phyloP scores from a whole-genome alignment of 2,113 vertebrate species.

The Oncorhynchus gorbuscha region DNA sequence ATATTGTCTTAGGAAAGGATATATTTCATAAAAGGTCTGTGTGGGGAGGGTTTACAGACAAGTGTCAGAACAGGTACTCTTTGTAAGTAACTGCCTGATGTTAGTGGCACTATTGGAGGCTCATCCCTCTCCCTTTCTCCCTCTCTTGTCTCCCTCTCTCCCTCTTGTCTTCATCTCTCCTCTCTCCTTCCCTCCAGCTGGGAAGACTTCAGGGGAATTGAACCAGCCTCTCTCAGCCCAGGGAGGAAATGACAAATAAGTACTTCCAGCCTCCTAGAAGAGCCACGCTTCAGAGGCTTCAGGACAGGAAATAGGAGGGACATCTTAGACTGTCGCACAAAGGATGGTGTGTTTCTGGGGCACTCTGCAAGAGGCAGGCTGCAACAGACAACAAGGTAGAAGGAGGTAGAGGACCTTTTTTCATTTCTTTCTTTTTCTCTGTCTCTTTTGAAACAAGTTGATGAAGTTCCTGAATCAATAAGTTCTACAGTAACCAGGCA shows the following conservation, averaged over 20 bases:
- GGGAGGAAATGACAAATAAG: constrained; percentile 56
- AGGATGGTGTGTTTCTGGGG: constrained; percentile 41
- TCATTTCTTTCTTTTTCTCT: constrained; percentile 18
- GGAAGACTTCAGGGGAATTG: constrained; percentile 1
- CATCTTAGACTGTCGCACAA: constrained; percentile 40
- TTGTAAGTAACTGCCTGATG: neutral
- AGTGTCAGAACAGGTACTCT: neutral
- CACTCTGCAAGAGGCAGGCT: constrained; percentile 11
- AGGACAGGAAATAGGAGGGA: constrained; percentile 51
- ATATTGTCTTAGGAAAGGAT: too few relatives aligned
- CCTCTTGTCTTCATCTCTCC: neutral
- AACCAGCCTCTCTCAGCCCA: constrained; percentile 16
- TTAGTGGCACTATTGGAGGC: neutral
- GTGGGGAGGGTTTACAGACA: neutral
- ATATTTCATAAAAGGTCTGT: too few relatives aligned
- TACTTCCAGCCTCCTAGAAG: constrained; percentile 46
- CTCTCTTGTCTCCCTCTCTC: neutral
- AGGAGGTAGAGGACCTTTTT: neutral
- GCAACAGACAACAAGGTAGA: neutral
- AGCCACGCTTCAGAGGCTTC: constrained; percentile 36
- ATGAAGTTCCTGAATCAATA: constrained; percentile 48
- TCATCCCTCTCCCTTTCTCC: constrained; percentile 11
- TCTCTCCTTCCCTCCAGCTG: neutral
- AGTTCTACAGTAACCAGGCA: constrained; percentile 31
- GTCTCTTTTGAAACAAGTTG: constrained; percentile 35